Base-by-base conservation (phyloP, 92 coral and sea anemone genomes). In the Phymanthus crucifer region DNA sequence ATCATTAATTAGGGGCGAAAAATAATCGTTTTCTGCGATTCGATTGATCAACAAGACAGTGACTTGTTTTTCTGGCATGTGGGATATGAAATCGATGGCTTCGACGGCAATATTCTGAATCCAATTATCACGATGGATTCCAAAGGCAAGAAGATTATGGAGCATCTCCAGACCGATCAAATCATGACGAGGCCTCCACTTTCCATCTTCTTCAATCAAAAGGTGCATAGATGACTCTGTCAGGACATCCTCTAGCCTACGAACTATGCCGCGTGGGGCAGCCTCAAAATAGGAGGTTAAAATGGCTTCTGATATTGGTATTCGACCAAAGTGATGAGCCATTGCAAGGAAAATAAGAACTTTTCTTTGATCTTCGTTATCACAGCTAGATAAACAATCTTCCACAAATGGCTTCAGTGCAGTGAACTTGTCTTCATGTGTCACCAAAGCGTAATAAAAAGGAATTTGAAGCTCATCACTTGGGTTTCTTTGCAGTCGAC, bases 161-260 rank as follows among this genome's bases (percentile, higher is more conserved):
- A 88, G 74, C 40, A 84, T 88, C 19, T 75, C 73, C 21, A 11
- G 2, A 12, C 76, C 77, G 0, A 88, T 70, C 17, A 56, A 61
- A 32, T 83, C 86, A 66, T 88, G 91, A 10, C 91, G 54, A 0
- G 88, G 91, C 40, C 91, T 88, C 91, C 91, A 88, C 0, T 40
- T 43, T 1, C 79, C 88, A 47, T 79, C 82, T 54, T 88, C 91
- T 72, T 88, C 91, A 24, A 88, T 66, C 3, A 88, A 45, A 78
- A 88, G 86, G 23, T 88, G 85, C 37, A 27, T 6, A 10, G 91
- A 34, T 6, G 40, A 10, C 1, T 80, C 83, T 0, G 80, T 79
- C 17, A 88, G 70, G 23, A 75, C 64, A 0, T 7, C 45, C 32
- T 84, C 88, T n/a, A n/a, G n/a, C n/a, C n/a, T n/a, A 13, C 83